phyloP scores from a whole-genome alignment of 2,797 vertebrate species.

The Lutjanus argentimaculatus region DNA sequence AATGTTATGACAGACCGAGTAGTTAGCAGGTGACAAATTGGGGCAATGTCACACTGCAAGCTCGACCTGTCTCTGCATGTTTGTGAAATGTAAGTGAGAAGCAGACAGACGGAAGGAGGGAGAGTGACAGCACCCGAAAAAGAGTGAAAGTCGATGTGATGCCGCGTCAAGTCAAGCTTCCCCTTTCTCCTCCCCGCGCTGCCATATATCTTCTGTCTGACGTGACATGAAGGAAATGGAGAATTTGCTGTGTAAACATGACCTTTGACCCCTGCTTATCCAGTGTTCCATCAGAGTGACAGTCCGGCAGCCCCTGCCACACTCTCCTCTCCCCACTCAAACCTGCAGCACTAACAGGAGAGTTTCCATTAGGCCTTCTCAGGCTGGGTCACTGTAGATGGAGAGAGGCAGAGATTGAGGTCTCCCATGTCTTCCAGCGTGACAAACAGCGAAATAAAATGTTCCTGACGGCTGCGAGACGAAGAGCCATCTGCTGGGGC shows the following conservation, averaged over 20 bases:
- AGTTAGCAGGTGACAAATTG: slow-evolving; percentile 56
- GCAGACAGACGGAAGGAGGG: not conserved
- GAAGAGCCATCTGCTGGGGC: slow-evolving; percentile 47
- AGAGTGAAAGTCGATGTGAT: slow-evolving; percentile 36
- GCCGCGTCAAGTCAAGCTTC: slow-evolving; percentile 29
- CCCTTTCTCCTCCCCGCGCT: slow-evolving; percentile 13
- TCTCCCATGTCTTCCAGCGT: slow-evolving; percentile 53
- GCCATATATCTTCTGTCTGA: slow-evolving; percentile 56
- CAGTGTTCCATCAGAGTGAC: slow-evolving; percentile 70
- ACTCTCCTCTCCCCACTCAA: not conserved
- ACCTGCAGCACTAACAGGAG: slow-evolving; percentile 44
- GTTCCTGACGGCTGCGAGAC: slow-evolving; percentile 57
- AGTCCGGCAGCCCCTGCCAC: slow-evolving; percentile 9
- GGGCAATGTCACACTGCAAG: slow-evolving; percentile 16
- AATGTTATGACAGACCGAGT: slow-evolving; percentile 32
- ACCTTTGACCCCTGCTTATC: slow-evolving; percentile 70
- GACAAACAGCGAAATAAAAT: slow-evolving; percentile 72
- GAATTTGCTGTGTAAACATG: slow-evolving; percentile 75
- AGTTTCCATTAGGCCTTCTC: slow-evolving; percentile 61
- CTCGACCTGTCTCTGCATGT: slow-evolving; percentile 28
- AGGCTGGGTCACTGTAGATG: slow-evolving; percentile 53
- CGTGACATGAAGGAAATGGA: slow-evolving; percentile 65
- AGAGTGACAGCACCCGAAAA: slow-evolving; percentile 37
- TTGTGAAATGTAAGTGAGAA: slow-evolving; percentile 37
- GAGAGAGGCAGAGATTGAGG: slow-evolving; percentile 64